Base-by-base conservation (phyloP, 2,888 invertebrate species). In the Cotesia congregata region DNA sequence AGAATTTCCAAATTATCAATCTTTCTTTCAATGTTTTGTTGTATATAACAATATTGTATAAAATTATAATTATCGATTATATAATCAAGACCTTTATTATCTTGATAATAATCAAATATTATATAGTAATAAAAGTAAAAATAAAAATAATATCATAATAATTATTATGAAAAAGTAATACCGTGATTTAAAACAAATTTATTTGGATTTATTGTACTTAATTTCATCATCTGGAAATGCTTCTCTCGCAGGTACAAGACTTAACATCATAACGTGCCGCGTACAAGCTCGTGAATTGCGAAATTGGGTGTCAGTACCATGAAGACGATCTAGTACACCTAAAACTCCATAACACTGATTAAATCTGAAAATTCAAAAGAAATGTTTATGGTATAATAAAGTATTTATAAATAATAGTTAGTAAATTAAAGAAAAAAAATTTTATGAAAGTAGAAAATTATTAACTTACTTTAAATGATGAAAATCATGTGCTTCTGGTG, bases 401-500 rank as follows among this genome's bases (percentile, higher is more conserved):
- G 12, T 50, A 61, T 1, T 6, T 59, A 41, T 15, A 7, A 75
- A 67, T 9, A 9, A 73, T 30, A 30, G 30, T 2, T 3, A 30
- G 3, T 30, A 30, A 30, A 30, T 30, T 30, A 30, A 30, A 30
- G 3, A 30, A 30, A 20, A 20, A 30, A 30, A 30, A 30, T 3
- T 3, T 20, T 30, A 3, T 30, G 30, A 41, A 75, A 74, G 61
- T 15, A 38, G 15, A 62, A 38, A 72, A 15, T 72, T 65, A 60
- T 15, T 71, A 71, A 88, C 92, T 91, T 88, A 94, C 94, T 96
- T 96, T 80, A 95, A 91, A 89, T 96, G 96, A 88, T 96, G 96
- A 88, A 94, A 96, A 89, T 96, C 96, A 86, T 96, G 96, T 0
- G 95, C 94, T 88, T 96, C 96, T 6, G 96, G 95, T 65, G 95